Evolutionary conservation across 2,888 invertebrate genomes (phyloP).

Genomic region (Erebia aethiops): DNA sequence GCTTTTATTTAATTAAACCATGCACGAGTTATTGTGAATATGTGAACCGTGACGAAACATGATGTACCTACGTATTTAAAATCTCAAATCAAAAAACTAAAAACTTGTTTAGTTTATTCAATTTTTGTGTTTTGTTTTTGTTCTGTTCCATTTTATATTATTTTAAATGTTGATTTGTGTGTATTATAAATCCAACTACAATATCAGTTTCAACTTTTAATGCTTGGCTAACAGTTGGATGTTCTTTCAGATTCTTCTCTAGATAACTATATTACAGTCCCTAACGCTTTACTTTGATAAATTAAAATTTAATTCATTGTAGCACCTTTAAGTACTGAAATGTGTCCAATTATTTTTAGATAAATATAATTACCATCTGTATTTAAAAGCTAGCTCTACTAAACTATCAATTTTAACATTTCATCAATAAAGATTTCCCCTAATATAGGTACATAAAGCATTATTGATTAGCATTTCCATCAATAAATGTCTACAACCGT

Average conservation of each 20-base stretch:
- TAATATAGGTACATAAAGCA: background rate
- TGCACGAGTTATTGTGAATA: constrained; percentile 18
- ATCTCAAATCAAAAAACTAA: background rate
- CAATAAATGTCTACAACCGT: constrained; percentile 4
- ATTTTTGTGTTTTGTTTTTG: background rate
- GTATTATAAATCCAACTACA: too few species aligned
- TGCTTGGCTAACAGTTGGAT: too few species aligned
- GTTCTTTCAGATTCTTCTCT: too few species aligned
- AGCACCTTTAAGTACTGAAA: too few species aligned
- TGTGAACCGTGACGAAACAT: constrained; percentile 11
- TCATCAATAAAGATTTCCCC: background rate
- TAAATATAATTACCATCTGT: too few species aligned
- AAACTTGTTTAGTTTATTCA: background rate
- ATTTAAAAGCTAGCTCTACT: background rate
- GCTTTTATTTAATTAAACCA: constrained; percentile 19
- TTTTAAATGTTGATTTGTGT: too few species aligned
- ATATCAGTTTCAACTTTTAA: too few species aligned
- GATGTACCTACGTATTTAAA: constrained; percentile 10
- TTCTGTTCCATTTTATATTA: too few species aligned
- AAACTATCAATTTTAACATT: background rate
- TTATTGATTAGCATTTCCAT: background rate
- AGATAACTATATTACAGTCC: too few species aligned
- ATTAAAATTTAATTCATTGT: too few species aligned
- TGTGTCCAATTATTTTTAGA: too few species aligned
- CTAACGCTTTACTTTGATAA: too few species aligned